Base-by-base conservation (phyloP, 2,797 vertebrate species). In the Carduelis carduelis region DNA sequence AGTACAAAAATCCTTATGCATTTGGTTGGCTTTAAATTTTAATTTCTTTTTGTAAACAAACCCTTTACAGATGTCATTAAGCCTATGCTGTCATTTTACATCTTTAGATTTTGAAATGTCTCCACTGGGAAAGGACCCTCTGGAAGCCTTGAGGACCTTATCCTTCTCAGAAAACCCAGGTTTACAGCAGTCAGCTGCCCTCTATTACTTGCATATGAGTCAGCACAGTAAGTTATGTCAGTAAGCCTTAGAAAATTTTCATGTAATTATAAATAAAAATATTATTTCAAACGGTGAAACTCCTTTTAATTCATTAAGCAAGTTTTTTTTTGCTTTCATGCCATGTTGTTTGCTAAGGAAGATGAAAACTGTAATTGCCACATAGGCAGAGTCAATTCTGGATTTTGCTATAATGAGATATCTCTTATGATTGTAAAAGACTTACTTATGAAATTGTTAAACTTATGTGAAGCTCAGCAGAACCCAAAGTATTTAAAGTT, bases 131-230 rank as follows among this genome's bases (percentile, higher is more conserved):
- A 97, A 93, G 14, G 96, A 97, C 44, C 63, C 95, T 74, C 94
- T 98, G 18, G 97, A 97, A 64, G 92, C 97, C 32, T 94, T 98
- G 95, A 97, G 70, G 79, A 98, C 96, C 57, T 97, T 98, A 82
- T 96, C 98, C 60, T 95, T 97, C 90, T 98, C 98, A 79, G 98
- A 98, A 93, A 96, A 98, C 57, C 21, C 78, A 21, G 96, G 97
- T 66, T 96, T 98, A 43, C 98, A 98, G 83, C 97, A 97, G 91
- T 97, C 98, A 16, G 98, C 98, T 93, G 97, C 98, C 23, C 88
- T 98, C 43, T 98, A 97, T 93, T 98, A 98, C 70, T 92, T 98
- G 92, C 97, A 98, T 24, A 95, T 98, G 93, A 98, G 98, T 92
- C 98, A 98, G 86, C 96, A 97, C 26, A 76, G 98, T 98, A 97